Percentiles rank a stretch among this genome's conserved stretches.
Conservation (phyloP, 2,797 vertebrate species). For the Alcedo quadribrachys region DNA sequence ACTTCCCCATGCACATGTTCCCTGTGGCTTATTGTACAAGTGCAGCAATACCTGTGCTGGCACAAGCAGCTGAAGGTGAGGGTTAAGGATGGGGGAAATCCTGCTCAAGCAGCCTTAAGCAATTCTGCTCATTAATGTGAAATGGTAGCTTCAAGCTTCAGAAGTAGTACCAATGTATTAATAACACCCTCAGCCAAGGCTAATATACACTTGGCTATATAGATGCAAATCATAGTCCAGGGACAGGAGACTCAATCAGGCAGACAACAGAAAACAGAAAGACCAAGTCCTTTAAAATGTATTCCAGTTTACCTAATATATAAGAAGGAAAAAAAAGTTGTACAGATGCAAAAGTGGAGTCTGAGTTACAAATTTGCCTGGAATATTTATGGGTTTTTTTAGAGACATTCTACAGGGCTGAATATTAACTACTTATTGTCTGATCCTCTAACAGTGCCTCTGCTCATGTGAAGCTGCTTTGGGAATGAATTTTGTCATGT, state of each 20-base stretch:
- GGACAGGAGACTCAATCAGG: neutral
- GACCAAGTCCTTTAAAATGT: neutral
- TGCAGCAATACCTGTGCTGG: neutral
- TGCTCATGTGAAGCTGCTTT: neutral
- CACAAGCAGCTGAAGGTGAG: neutral
- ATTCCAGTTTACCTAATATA: neutral
- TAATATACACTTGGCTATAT: neutral
- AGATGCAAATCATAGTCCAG: neutral
- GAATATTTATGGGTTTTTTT: neutral
- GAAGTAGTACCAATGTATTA: fast-evolving
- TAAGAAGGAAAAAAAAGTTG: neutral
- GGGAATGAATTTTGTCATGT: neutral
- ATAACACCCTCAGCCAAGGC: neutral
- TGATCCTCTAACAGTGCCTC: neutral
- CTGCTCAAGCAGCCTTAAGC: neutral
- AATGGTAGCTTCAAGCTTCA: neutral
- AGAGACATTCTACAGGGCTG: neutral
- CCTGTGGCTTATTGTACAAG: neutral
- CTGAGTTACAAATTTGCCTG: neutral
- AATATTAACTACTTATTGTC: neutral
- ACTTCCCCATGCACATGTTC: fast-evolving
- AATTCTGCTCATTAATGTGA: neutral
- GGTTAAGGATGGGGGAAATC: neutral
- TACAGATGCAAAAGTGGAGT: neutral
- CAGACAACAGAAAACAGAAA: neutral